Base-by-base conservation (phyloP, 2,888 invertebrate species). In the Drosophila acutilabella region DNA sequence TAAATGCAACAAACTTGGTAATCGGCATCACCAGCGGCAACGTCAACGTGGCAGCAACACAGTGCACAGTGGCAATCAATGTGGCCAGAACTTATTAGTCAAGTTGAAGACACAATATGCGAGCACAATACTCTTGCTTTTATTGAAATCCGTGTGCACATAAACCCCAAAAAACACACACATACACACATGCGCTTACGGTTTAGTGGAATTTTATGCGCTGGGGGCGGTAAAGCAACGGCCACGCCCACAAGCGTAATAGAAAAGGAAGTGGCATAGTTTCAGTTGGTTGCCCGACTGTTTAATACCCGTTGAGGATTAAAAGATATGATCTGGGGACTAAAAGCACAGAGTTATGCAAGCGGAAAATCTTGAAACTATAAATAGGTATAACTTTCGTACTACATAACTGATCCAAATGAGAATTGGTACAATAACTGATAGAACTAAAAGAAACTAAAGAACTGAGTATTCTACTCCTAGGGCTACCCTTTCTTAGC, bases 1-100 rank as follows among this genome's bases (percentile, higher is more conserved):
- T 77, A 36, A 36, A 71, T 82, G 86, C 88, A 83, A 80, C 88
- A 80, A 86, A 80, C 78, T 80, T 82, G 68, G 58, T 83, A 72
- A 56, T 20, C 54, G 54, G 14, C 45, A 20, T 14, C 23, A 41
- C 33, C 64, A 51, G n/a, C 48, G 16, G 18, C 18, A 18, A 18
- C 66, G 72, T 75, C 80, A 81, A 64, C 80, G 44, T 50, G 30
- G 26, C 56, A 66, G 30, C 51, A 64, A 73, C 65, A 60, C 65
- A 60, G 47, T 48, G 20, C 23, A 44, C 42, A 65, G 65, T 58
- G 65, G 73, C 74, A 74, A 78, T 73, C 75, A 76, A 40, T 69
- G 65, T 79, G 78, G 74, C 66, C 74, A 65, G 74, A 57, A 74
- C 71, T 78, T 87, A 82, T 82, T 87, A 82, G 88, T 81, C 85